phyloP scores from a whole-genome alignment of 2,888 invertebrate genomes.

The Vesta saturnalis region DNA sequence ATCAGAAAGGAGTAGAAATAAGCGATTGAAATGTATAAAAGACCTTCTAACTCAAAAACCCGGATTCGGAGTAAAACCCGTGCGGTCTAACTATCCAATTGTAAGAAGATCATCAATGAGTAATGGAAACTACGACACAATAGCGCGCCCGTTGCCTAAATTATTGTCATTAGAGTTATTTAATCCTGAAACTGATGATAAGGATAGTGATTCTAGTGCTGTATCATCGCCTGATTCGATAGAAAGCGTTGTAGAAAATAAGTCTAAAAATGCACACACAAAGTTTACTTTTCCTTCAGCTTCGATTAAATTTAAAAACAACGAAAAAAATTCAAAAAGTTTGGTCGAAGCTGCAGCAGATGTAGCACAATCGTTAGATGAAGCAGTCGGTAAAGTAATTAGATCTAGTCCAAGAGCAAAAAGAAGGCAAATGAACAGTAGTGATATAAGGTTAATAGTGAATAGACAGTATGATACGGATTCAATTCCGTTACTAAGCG shows the following conservation, averaged over 20 bases:
- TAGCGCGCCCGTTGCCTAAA: constrained; percentile 76
- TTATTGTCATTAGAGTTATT: constrained; percentile 84
- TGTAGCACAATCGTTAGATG: constrained; percentile 72
- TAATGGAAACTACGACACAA: constrained; percentile 67
- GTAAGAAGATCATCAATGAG: constrained; percentile 73
- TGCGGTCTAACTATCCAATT: constrained; percentile 71
- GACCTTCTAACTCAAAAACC: constrained; percentile 76
- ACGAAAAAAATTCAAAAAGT: constrained; percentile 56
- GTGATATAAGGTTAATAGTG: constrained; percentile 61
- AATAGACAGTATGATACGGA: constrained; percentile 47
- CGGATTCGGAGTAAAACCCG: constrained; percentile 68
- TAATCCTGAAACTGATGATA: constrained; percentile 90
- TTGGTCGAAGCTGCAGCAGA: constrained; percentile 74
- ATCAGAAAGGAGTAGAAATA: constrained; percentile 67
- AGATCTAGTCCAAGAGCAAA: constrained; percentile 70
- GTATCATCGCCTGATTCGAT: constrained; percentile 89
- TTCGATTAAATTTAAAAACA: neutral
- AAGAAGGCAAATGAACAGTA: constrained; percentile 64
- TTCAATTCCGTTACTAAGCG: constrained; percentile 52
- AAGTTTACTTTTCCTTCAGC: constrained; percentile 40
- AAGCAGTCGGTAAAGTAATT: constrained; percentile 74
- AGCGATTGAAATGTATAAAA: constrained; percentile 75
- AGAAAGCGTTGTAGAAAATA: constrained; percentile 71
- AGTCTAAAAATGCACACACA: constrained; percentile 13
- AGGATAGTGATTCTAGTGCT: constrained; percentile 89